Evolutionary conservation across 2,797 vertebrate genomes (phyloP).

Genomic region (Labroides dimidiatus): DNA sequence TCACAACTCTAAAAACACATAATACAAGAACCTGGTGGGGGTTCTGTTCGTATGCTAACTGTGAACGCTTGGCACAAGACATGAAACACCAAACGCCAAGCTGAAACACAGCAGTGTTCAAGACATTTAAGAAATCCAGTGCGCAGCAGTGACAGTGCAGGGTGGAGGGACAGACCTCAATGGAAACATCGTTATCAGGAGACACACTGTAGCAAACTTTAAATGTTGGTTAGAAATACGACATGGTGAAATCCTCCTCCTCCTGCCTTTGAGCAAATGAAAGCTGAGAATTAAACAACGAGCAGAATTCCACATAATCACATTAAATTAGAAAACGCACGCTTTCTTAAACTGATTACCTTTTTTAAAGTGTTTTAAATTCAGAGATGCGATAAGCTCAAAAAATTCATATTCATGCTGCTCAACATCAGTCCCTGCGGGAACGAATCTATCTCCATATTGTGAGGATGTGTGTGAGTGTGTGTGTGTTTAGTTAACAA

Average conservation of each 20-base stretch:
- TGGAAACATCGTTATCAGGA: background rate
- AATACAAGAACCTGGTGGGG: too few species aligned
- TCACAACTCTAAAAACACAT: too few species aligned
- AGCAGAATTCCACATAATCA: background rate
- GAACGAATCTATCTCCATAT: slow-evolving; percentile 42
- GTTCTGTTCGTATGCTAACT: too few species aligned
- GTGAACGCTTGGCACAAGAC: too few species aligned
- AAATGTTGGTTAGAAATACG: too few species aligned
- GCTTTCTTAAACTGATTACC: background rate
- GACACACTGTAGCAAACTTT: too few species aligned
- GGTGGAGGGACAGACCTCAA: too few species aligned
- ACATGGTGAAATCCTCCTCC: too few species aligned
- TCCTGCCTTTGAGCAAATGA: background rate
- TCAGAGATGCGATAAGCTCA: slow-evolving; percentile 8
- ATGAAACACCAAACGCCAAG: too few species aligned
- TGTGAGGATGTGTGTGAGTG: slow-evolving; percentile 22
- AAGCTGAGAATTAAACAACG: background rate
- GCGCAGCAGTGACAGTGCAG: too few species aligned
- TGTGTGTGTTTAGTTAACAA: slow-evolving; percentile 58
- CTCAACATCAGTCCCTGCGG: slow-evolving; percentile 35
- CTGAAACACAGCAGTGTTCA: too few species aligned
- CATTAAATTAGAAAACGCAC: background rate
- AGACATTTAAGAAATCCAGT: too few species aligned
- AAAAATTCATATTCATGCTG: slow-evolving; percentile 35
- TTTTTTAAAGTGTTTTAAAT: background rate